Base-by-base conservation (phyloP, 1,140 invertebrate genomes). In the Drosophila eugracilis region DNA sequence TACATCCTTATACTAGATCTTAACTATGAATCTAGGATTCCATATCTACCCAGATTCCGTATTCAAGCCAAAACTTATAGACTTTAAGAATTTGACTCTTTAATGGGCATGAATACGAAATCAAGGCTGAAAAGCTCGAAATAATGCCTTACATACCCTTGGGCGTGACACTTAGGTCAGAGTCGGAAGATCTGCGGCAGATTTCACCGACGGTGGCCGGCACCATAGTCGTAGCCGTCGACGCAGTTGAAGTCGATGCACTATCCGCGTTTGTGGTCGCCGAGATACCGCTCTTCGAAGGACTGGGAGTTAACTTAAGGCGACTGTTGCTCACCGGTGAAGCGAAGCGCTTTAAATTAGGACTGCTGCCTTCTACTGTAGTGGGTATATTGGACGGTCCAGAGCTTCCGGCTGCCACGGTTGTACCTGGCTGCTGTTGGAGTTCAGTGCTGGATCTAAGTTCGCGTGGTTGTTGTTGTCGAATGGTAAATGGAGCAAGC, bases 91-190 rank as follows among this genome's bases (percentile, higher is more conserved):
- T 9, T 12, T 3, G 10, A 4, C 7, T 26, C 26, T 28, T 47
- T 15, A 14, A 9, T 0, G 0, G 21, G 1, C 4, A 17, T 48
- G n/a, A 45, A 26, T 1, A 19, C 15, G 15, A 3, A 34, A 59
- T 12, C 49, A 28, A 17, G 19, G 17, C 49, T 59, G 49, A 5
- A 14, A 21, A 14, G 14, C 30, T 15, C 7, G 4, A 5, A 7
- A 30, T 30, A 7, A 12, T 12, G 37, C 39, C 21, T 22, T 65
- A 89, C 92, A 92, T 93, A 98, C 97, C 97, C 96, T 97, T 98
- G 2, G 97, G 97, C 5, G 97, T 97, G 30, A 97, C 95, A 92
- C 96, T 97, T 44, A 98, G 92, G 92, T 99, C 98, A 2, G 98
- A 98, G 91, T 98, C 98, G 4, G 97, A 98, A 0, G 97, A 97